Conservation (phyloP, 2,888 invertebrate species). For the Onthophagus sagittarius region DNA sequence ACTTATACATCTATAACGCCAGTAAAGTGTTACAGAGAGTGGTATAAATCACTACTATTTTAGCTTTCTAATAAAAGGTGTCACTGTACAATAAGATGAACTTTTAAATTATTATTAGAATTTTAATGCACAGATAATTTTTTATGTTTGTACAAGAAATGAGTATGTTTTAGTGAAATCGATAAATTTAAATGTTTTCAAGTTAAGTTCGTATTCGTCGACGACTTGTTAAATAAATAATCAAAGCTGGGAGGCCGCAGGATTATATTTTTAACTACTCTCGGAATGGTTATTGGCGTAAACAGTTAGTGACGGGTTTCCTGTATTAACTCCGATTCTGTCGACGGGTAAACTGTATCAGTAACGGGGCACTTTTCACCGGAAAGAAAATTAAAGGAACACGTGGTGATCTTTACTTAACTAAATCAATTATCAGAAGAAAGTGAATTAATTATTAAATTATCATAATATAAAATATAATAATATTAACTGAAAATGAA, state of each 20-base stretch:
- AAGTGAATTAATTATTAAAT: too few relatives aligned
- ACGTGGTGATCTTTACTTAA: neutral
- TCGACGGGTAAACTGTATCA: conserved; percentile 15
- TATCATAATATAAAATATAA: too few relatives aligned
- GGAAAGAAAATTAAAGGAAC: neutral
- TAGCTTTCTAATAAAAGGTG: neutral
- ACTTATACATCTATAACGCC: neutral
- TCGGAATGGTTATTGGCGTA: conserved; percentile 39
- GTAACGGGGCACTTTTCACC: neutral
- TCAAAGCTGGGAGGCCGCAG: conserved; percentile 35
- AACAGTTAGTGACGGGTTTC: conserved; percentile 34
- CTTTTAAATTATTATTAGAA: neutral
- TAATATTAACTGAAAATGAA: too few relatives aligned
- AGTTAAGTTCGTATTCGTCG: conserved; percentile 28
- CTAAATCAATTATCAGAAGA: neutral
- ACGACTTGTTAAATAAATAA: conserved; percentile 35
- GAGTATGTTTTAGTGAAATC: too few relatives aligned
- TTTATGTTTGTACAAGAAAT: too few relatives aligned
- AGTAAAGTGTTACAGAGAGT: neutral
- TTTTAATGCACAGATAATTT: too few relatives aligned
- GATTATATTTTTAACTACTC: conserved; percentile 43
- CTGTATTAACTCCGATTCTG: conserved; percentile 28
- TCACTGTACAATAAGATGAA: neutral
- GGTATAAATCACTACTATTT: neutral
- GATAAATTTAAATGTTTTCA: neutral